phyloP scores from a whole-genome alignment of 2,888 invertebrate genomes.

The Ochropleura leucogaster region DNA sequence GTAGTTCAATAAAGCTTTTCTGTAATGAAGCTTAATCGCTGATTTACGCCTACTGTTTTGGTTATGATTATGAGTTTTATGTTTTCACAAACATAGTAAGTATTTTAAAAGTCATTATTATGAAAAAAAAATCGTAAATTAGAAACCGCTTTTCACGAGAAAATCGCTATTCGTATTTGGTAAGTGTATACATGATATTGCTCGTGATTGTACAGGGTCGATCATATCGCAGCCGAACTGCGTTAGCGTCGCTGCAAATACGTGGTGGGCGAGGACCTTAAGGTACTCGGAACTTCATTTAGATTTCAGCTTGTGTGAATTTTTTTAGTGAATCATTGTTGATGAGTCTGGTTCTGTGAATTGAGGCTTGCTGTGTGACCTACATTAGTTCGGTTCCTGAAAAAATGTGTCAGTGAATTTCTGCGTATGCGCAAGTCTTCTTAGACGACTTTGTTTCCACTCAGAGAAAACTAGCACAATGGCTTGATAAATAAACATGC shows the following conservation, averaged over 20 bases:
- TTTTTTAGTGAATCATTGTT: constrained; percentile 29
- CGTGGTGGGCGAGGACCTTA: background rate
- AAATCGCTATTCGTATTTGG: too few relatives aligned
- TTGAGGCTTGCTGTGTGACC: background rate
- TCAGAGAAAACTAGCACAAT: background rate
- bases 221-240: background rate
- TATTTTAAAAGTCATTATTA: too few relatives aligned
- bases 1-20: background rate
- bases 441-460: background rate
- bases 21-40: background rate
- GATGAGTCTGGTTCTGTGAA: constrained; percentile 1
- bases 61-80: too few relatives aligned
- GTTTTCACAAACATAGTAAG: too few relatives aligned
- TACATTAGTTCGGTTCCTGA: constrained; percentile 7
- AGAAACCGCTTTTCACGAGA: too few relatives aligned
- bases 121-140: too few relatives aligned
- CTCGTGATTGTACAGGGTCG: background rate
- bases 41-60: too few relatives aligned
- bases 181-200: too few relatives aligned
- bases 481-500: too few relatives aligned
- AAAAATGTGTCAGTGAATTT: constrained; percentile 7
- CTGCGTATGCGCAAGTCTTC: background rate
- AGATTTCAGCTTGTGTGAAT: constrained; percentile 6
- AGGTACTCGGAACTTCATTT: constrained; percentile 13
- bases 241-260: background rate